These are phyloP conservation scores for Tenebrosternarchus preto DNA, from an alignment of 2,113 vertebrate species.

Conservation along the genomic window DNA sequence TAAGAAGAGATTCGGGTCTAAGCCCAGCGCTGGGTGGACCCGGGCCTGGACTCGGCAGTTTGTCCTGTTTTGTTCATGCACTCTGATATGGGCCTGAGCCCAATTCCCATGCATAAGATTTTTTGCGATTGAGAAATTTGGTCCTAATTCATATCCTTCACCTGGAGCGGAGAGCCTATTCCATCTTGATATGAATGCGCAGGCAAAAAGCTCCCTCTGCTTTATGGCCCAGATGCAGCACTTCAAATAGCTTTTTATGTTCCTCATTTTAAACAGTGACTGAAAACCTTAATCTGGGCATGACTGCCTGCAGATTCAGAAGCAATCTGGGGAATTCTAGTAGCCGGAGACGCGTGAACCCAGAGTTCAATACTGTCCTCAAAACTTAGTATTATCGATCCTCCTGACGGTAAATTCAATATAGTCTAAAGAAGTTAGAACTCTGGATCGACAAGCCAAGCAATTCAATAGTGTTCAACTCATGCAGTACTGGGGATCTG, in stretches of 20 bases:
- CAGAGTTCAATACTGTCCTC: slow-evolving; percentile 75
- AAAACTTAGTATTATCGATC: slow-evolving; percentile 82
- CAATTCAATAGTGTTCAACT: slow-evolving; percentile 78
- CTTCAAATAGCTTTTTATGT: slow-evolving; percentile 55
- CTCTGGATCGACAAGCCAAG: slow-evolving; percentile 78
- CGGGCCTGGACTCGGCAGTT: neutral
- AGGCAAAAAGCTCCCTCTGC: slow-evolving; percentile 49
- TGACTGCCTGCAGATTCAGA: slow-evolving; percentile 68
- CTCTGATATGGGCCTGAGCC: slow-evolving; percentile 21
- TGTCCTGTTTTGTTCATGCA: slow-evolving; percentile 37
- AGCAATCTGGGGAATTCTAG: slow-evolving; percentile 70
- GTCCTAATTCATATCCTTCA: slow-evolving; percentile 29
- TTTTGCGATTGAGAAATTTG: slow-evolving; percentile 21
- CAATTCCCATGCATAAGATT: slow-evolving; percentile 52
- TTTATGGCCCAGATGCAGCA: slow-evolving; percentile 52
- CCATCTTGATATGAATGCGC: slow-evolving; percentile 55
- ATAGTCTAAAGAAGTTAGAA: slow-evolving; percentile 80
- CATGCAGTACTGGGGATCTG: slow-evolving; percentile 73
- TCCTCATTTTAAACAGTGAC: slow-evolving; percentile 62
- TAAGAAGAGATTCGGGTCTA: slow-evolving; percentile 41
- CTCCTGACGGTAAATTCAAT: slow-evolving; percentile 78
- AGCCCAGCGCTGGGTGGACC: slow-evolving; percentile 16
- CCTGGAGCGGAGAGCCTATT: slow-evolving; percentile 43
- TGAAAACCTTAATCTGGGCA: slow-evolving; percentile 63
- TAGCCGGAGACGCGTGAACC: slow-evolving; percentile 67